Base-by-base conservation (phyloP, 2,113 vertebrate species). In the Montifringilla adamsi region DNA sequence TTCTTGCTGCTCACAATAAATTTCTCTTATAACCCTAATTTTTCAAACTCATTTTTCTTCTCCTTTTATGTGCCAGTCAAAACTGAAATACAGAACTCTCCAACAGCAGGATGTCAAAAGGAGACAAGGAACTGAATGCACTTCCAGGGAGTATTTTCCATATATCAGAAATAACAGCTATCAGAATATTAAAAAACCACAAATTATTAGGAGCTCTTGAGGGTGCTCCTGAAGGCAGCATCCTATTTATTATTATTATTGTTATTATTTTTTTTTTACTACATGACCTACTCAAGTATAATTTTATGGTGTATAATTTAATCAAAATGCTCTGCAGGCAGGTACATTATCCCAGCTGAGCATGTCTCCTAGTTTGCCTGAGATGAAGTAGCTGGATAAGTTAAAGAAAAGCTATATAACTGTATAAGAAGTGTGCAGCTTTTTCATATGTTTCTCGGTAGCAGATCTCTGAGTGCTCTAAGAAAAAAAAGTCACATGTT, bases 251-350 rank as follows among this genome's bases (percentile, higher is more conserved):
- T 70, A 30, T 59, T 67, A 30, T 64, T 84, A 15, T 59, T 74
- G 1, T 58, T 86, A 8, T 67, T 76, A 13, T 35, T 72, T 70
- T 80, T 23, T 77, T 87, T 56, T 88, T 72, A 69, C 56, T 80
- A 64, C 15, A 35, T 80, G 13, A 76, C 82, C 91, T 87, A 59
- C 41, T 82, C 35, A 67, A 90, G 39, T 56, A 76, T 87, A 93
- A 90, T 94, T 93, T 96, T 94, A 93, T 86, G 55, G 41, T 80
- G 43, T 78, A 43, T 75, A 66, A 84, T 93, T 91, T 87, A 87
- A 93, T 93, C 87, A 80, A 72, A 73, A 83, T 31, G 50, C 85
- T 95, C 84, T 91, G 89, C 84, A 93, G 78, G 87, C 70, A 93
- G 70, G 72, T 96, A 76, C n/a, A 66, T 91, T 95, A 94, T 55